Evolutionary conservation across 2,888 invertebrate species (phyloP).

Genomic region (Drosophila cracens): DNA sequence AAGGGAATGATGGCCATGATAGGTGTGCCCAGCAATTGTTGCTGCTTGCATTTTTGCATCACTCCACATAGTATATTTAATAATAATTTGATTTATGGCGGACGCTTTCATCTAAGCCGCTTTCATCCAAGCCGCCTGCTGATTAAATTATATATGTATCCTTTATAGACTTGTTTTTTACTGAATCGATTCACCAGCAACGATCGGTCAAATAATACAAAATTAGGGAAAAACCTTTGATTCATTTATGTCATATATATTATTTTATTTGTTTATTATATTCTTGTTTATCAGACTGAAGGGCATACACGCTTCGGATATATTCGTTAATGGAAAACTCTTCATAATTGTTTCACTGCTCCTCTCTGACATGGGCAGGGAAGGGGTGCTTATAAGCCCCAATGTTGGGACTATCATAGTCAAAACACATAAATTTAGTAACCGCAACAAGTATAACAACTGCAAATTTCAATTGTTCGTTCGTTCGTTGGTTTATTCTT

Average conservation of each 20-base stretch:
- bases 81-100: constrained; percentile 6
- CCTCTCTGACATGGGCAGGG: neutral
- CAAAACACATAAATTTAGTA: constrained; percentile 44
- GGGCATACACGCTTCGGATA: constrained; percentile 17
- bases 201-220: neutral
- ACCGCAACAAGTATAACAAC: constrained; percentile 33
- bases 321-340: neutral
- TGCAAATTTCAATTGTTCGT: constrained; percentile 41
- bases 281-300: neutral
- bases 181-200: neutral
- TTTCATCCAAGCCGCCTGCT: neutral
- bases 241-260: neutral
- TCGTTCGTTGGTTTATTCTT: neutral
- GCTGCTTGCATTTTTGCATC: constrained; percentile 19
- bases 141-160: neutral
- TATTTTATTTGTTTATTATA: neutral
- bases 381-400: constrained; percentile 13
- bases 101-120: constrained; percentile 37
- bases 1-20: neutral
- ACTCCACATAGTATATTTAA: constrained; percentile 23
- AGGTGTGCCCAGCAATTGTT: constrained; percentile 15
- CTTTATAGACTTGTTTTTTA: neutral
- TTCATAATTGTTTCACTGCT: constrained; percentile 14
- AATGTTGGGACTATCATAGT: constrained; percentile 31
- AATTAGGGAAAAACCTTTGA: neutral